Conservation (phyloP, 2,797 vertebrate genomes). For the Gymnoscopelus braueri region DNA sequence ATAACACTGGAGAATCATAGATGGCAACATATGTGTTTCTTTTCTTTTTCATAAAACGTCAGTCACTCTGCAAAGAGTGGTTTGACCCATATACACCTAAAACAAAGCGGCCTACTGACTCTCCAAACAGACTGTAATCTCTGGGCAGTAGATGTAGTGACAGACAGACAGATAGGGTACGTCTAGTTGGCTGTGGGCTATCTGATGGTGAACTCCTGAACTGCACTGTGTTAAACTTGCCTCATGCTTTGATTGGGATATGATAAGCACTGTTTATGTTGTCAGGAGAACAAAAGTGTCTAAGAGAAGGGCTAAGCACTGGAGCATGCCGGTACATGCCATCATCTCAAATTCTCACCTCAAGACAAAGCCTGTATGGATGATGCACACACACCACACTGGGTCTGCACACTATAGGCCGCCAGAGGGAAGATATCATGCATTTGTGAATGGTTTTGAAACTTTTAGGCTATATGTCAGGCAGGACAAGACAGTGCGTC, state of each 20-base stretch:
- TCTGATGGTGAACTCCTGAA: conserved; percentile 62
- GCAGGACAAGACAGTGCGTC: too few relatives aligned
- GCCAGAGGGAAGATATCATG: too few relatives aligned
- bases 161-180: conserved; percentile 17
- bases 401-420: too few relatives aligned
- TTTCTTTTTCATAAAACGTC: not conserved
- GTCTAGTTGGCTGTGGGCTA: conserved; percentile 25
- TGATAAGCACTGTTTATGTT: conserved; percentile 63
- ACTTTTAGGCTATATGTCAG: too few relatives aligned
- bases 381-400: not conserved
- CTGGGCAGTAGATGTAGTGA: conserved; percentile 9
- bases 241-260: conserved; percentile 61
- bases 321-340: conserved; percentile 61
- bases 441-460: too few relatives aligned
- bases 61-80: not conserved
- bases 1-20: too few relatives aligned
- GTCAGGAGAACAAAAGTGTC: conserved; percentile 57
- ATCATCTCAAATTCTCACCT: conserved; percentile 46
- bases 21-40: not conserved
- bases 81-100: not conserved
- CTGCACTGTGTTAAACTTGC: conserved; percentile 32
- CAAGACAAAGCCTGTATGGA: conserved; percentile 17
- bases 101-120: too few relatives aligned
- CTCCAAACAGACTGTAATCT: conserved; percentile 8
- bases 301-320: conserved; percentile 36